These are phyloP conservation scores for Monodelphis domestica DNA, from an alignment of 2,797 vertebrate genomes.

Conservation along the genomic window DNA sequence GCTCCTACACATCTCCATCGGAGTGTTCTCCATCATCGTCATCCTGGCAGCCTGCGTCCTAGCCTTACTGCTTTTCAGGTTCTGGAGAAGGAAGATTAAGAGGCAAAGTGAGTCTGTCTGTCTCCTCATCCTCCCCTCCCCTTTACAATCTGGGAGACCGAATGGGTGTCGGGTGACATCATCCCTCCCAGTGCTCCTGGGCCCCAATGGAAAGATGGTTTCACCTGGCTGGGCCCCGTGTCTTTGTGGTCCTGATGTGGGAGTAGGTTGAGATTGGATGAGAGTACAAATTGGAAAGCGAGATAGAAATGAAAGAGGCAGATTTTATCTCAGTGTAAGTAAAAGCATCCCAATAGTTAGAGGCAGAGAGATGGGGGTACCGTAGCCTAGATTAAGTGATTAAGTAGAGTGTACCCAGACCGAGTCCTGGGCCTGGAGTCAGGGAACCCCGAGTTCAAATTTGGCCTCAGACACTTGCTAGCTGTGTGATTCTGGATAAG, in stretches of 20 bases:
- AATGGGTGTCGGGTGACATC: not conserved
- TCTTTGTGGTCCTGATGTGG: not conserved
- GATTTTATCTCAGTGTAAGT: not conserved
- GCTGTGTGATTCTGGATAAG: not conserved
- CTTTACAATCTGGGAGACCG: not conserved
- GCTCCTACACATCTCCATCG: slow-evolving; percentile 88
- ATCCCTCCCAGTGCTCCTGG: not conserved
- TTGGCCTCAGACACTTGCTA: not conserved
- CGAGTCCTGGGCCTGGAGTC: not conserved
- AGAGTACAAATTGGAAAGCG: not conserved
- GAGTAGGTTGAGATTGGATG: too few species aligned
- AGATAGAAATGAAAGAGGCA: not conserved
- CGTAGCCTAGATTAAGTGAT: too few species aligned
- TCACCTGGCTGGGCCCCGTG: not conserved
- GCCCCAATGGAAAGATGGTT: not conserved
- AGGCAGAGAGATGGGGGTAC: not conserved
- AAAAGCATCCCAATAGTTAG: not conserved
- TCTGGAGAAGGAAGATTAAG: slow-evolving; percentile 85
- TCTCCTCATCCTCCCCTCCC: not conserved
- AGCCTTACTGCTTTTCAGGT: slow-evolving; percentile 87
- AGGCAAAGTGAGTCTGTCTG: slow-evolving; percentile 80
- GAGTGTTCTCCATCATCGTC: slow-evolving; percentile 82
- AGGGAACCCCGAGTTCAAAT: not conserved
- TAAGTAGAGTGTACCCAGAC: too few species aligned
- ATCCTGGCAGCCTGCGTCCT: slow-evolving; percentile 87